Percentiles rank a stretch among this genome's conserved stretches.
Evolutionary conservation across 2,113 vertebrate species (phyloP).

Genomic region (Neolamprologus cancellatus): DNA sequence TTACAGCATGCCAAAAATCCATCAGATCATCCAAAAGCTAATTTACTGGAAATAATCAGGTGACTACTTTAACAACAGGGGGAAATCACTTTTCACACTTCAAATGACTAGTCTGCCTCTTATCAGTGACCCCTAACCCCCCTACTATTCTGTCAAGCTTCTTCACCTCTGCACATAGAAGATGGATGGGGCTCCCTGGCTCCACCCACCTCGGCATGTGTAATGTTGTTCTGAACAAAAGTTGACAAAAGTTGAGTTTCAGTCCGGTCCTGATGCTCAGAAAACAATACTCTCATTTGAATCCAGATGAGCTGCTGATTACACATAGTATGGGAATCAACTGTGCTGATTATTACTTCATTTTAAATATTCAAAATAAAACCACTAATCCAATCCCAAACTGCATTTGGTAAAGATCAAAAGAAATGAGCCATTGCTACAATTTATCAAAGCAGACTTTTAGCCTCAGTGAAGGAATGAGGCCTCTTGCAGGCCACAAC

Average conservation of each 20-base stretch:
- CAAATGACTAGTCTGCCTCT: background rate
- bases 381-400: background rate
- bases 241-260: background rate
- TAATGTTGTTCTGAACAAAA: background rate
- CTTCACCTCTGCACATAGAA: background rate
- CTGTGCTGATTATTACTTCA: background rate
- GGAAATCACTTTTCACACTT: background rate
- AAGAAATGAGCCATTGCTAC: background rate
- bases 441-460: background rate
- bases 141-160: background rate
- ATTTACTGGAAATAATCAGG: background rate
- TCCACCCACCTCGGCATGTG: background rate
- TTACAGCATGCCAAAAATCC: background rate
- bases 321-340: background rate
- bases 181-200: background rate
- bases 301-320: background rate
- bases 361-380: background rate
- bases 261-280: background rate
- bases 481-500: background rate
- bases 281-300: background rate
- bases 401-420: background rate
- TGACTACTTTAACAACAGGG: background rate
- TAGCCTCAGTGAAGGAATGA: background rate
- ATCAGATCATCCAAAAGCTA: background rate
- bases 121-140: background rate